Evolutionary conservation across 1,140 invertebrate species (phyloP).

Genomic region (Alviniconcha marisindica): DNA sequence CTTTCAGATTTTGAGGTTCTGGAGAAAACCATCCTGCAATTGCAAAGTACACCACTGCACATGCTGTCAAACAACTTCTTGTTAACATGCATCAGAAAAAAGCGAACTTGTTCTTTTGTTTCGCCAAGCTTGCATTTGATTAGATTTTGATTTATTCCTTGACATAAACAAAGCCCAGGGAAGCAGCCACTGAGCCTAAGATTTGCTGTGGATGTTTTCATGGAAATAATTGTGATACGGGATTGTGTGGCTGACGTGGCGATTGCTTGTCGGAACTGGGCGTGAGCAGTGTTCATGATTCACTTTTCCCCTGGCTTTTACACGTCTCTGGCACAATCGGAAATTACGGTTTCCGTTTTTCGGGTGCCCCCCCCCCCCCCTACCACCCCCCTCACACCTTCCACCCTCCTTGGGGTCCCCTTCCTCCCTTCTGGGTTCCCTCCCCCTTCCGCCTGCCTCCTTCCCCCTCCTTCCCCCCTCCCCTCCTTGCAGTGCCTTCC

Average conservation of each 20-base stretch:
- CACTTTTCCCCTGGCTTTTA: not conserved
- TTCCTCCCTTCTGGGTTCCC: not conserved
- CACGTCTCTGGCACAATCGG: not conserved
- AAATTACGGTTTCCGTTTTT: not conserved
- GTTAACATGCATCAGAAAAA: too few species aligned
- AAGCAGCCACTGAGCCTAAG: not conserved
- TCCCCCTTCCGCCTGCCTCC: too few species aligned
- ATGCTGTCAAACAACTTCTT: too few species aligned
- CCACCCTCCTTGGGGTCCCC: not conserved
- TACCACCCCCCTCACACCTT: not conserved
- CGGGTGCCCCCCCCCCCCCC: too few species aligned
- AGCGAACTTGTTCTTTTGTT: too few species aligned
- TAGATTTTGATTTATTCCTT: too few species aligned
- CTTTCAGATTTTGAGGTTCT: too few species aligned
- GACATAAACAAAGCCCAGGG: too few species aligned
- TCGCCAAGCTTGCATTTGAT: too few species aligned
- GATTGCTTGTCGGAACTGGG: not conserved
- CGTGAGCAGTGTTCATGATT: not conserved
- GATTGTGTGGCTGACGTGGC: not conserved
- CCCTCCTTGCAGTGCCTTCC: not conserved
- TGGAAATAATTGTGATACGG: too few species aligned
- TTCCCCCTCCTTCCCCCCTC: not conserved
- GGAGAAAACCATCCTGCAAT: too few species aligned
- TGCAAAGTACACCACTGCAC: too few species aligned
- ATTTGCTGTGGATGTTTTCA: not conserved